Percentiles rank a stretch among this genome's conserved stretches.
Conservation (phyloP, 2,113 vertebrate genomes). For the Colinus virginianus region DNA sequence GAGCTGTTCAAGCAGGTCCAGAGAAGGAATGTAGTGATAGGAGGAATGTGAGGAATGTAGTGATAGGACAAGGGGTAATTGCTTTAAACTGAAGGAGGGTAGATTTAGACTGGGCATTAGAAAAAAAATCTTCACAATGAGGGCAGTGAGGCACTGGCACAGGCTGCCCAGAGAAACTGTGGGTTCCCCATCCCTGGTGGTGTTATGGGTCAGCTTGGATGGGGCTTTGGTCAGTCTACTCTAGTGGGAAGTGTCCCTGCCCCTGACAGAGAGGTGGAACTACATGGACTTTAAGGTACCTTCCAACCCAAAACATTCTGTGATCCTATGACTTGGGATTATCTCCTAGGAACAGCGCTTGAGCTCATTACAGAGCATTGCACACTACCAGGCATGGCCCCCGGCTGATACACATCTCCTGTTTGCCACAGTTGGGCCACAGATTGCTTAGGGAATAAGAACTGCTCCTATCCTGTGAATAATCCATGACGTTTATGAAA, state of each 20-base stretch:
- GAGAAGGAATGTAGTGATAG: too few species aligned
- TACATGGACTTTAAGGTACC: background rate
- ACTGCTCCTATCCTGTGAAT: background rate
- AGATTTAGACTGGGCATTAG: background rate
- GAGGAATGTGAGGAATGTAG: too few species aligned
- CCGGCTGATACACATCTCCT: background rate
- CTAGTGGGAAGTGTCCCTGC: too few species aligned
- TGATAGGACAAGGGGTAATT: too few species aligned
- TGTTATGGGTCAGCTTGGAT: too few species aligned
- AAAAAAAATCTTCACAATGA: background rate
- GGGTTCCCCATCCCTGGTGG: too few species aligned
- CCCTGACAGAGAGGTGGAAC: background rate
- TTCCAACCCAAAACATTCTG: background rate
- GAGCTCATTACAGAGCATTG: background rate
- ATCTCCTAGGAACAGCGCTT: background rate
- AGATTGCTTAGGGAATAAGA: background rate
- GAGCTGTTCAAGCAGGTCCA: too few species aligned
- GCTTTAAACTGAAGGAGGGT: background rate
- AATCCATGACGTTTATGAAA: background rate
- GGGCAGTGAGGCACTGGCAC: background rate
- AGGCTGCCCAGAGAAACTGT: background rate
- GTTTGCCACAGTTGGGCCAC: accelerated
- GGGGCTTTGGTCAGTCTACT: too few species aligned
- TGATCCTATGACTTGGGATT: background rate
- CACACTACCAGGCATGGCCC: background rate